Conservation (phyloP, 2,888 invertebrate genomes). For the Plusia festucae region DNA sequence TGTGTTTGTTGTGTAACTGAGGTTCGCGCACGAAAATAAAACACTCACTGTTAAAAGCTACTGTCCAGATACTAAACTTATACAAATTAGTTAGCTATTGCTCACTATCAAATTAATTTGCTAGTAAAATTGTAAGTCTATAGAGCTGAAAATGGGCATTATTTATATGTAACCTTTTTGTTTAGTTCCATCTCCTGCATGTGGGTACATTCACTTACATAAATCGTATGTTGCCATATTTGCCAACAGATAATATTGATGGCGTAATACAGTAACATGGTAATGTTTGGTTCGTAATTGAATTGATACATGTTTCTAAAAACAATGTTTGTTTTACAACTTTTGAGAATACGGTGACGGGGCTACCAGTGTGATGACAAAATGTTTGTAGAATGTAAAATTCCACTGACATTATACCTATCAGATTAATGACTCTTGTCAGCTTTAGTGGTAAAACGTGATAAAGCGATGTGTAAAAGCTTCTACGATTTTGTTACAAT, state of each 20-base stretch:
- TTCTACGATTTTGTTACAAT: neutral
- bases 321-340: slow-evolving; percentile 38
- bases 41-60: too few species aligned
- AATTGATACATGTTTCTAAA: slow-evolving; percentile 40
- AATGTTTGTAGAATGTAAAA: neutral
- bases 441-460: neutral
- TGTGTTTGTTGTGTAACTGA: too few species aligned
- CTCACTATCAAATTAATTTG: neutral
- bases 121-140: neutral
- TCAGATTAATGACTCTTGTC: neutral
- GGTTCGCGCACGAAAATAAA: too few species aligned
- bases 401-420: neutral
- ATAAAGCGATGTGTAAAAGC: neutral
- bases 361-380: neutral
- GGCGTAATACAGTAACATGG: slow-evolving; percentile 41
- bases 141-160: neutral
- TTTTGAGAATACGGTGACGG: slow-evolving; percentile 10
- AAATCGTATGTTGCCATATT: slow-evolving; percentile 40
- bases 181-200: neutral
- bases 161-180: neutral
- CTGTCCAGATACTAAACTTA: too few species aligned
- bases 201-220: slow-evolving; percentile 33
- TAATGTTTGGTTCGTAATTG: slow-evolving; percentile 35
- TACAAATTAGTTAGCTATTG: neutral
- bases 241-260: slow-evolving; percentile 39